Base-by-base conservation (phyloP, 1,140 invertebrate species). In the Lucilia sericata region DNA sequence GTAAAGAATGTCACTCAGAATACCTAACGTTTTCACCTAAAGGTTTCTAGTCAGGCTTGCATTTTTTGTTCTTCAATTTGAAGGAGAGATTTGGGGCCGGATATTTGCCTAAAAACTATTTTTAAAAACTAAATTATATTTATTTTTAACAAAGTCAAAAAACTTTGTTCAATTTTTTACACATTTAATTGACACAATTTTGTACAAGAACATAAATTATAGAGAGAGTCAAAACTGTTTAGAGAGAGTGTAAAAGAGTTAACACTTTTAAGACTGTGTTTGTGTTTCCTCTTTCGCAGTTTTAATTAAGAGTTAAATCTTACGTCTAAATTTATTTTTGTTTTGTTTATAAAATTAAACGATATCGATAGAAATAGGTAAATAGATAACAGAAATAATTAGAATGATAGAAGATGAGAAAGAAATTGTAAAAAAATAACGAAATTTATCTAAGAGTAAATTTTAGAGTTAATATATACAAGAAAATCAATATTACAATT, bases 1-100 rank as follows among this genome's bases (percentile, higher is more conserved):
- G 82, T 85, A 85, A 85, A 85, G 76, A 85, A 85, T 83, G 84
- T 85, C 84, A 85, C 84, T 78, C 55, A 85, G 84, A 85, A 80
- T 80, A 60, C 84, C 84, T 85, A 85, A 85, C 84, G 84, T 78
- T 80, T 42, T 55, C 17, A 75, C 55, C 34, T 34, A 55, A 19
- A 36, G 12, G 74, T 8, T 70, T 70, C 65, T 70, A 70, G 65
- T 70, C 76, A 80, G 76, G 42, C 76, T 49, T 42, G 42, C 42
- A 42, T 42, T 42, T 7, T 76, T 47, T 36, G 5, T 25, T 30
- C 12, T 36, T 42, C 36, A 76, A 42, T 36, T 19, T 76, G 14
- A 34, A 55, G 17, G 51, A 12, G 5, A 14, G 51, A 55, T 42
- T 42, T 42, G 42, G 42, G 42, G 42, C 9, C 12, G 25, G 25